Conservation (phyloP, 2,797 vertebrate species). For the Tangara arthus region DNA sequence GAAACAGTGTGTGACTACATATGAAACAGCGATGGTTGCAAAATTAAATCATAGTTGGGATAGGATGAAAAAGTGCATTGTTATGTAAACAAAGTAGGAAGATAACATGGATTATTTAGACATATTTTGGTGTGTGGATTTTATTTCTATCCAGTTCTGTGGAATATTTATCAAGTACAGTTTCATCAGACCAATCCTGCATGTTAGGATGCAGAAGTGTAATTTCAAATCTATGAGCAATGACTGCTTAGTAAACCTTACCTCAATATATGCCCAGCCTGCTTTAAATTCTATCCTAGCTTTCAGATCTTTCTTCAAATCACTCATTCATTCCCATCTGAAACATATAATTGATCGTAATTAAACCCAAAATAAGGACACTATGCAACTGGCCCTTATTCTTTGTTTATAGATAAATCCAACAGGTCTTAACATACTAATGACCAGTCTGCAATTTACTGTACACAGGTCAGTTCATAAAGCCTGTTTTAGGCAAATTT, state of each 20-base stretch:
- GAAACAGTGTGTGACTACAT: rapidly evolving
- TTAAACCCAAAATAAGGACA: neutral
- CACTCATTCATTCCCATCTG: neutral
- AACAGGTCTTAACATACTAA: neutral
- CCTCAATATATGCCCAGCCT: neutral
- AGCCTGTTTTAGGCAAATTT: neutral
- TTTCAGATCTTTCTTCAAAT: slow-evolving; percentile 11
- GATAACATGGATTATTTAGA: neutral
- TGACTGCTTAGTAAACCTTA: neutral
- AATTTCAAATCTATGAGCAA: neutral
- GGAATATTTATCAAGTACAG: neutral
- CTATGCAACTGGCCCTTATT: neutral
- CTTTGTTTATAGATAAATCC: neutral
- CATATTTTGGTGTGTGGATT: neutral
- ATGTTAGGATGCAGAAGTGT: neutral
- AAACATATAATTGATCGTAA: slow-evolving; percentile 21
- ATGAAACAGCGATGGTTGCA: neutral
- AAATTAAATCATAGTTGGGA: neutral
- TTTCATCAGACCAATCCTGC: neutral
- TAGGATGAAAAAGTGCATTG: neutral
- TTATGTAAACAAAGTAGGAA: neutral
- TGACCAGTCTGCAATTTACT: neutral
- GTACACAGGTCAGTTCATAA: neutral
- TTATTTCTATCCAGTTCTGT: neutral
- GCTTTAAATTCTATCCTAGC: neutral